These are phyloP conservation scores for Origma solitaria DNA, from an alignment of 2,113 vertebrate genomes.

Conservation along the genomic window DNA sequence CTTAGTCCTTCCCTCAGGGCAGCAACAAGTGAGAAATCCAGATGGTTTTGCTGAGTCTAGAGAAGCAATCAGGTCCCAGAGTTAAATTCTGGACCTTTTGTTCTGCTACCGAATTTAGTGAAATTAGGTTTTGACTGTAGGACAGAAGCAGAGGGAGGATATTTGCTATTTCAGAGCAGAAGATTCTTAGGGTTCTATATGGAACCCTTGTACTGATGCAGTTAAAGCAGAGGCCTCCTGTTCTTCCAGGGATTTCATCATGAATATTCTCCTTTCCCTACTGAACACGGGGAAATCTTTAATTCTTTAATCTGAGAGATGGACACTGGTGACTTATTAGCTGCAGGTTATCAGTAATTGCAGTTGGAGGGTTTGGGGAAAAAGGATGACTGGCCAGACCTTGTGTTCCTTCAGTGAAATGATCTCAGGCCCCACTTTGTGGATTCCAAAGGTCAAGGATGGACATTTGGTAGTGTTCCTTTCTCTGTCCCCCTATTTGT, in stretches of 20 bases:
- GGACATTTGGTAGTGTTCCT: not conserved
- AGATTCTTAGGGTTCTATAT: not conserved
- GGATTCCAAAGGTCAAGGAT: not conserved
- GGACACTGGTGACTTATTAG: not conserved
- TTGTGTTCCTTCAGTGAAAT: not conserved
- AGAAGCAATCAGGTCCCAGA: not conserved
- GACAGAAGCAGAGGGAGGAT: not conserved
- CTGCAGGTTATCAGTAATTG: not conserved
- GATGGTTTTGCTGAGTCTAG: not conserved
- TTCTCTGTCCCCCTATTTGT: not conserved
- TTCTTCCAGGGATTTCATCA: not conserved
- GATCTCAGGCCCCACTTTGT: fast-evolving
- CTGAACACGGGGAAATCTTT: not conserved
- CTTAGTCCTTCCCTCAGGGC: not conserved
- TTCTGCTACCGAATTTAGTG: not conserved
- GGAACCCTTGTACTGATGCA: not conserved
- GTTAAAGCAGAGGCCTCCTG: not conserved
- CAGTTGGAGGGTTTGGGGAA: not conserved
- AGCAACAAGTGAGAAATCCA: not conserved
- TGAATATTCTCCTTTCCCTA: not conserved
- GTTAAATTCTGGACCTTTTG: not conserved
- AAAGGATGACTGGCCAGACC: not conserved
- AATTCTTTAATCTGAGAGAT: not conserved
- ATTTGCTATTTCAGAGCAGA: not conserved
- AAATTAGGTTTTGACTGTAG: not conserved